Evolutionary conservation across 2,797 vertebrate species (phyloP).

Genomic region (Myiotriccus ornatus): DNA sequence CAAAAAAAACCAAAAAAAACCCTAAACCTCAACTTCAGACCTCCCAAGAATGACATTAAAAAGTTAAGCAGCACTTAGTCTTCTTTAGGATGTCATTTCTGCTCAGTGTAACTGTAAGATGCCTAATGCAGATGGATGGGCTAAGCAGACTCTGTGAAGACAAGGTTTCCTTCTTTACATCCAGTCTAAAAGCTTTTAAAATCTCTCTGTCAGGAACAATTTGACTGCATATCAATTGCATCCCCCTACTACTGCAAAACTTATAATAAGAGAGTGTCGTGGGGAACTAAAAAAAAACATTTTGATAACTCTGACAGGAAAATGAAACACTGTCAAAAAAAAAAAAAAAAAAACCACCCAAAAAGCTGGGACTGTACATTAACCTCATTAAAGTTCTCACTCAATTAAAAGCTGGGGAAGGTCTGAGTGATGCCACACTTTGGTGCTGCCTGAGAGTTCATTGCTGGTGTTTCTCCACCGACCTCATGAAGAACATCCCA

Average conservation of each 20-base stretch:
- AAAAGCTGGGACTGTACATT: not conserved
- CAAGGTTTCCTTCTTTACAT: constrained; percentile 72
- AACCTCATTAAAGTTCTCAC: constrained; percentile 2
- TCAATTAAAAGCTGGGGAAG: not conserved
- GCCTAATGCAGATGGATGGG: constrained; percentile 77
- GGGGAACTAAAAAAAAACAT: not conserved
- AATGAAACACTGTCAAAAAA: not conserved
- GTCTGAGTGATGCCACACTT: not conserved
- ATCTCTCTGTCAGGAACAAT: constrained; percentile 76
- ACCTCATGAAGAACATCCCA: not conserved
- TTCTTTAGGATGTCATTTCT: constrained; percentile 77
- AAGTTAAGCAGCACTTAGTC: constrained; percentile 77
- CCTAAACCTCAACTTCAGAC: constrained; percentile 12
- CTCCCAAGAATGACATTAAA: constrained; percentile 72
- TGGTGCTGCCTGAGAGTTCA: not conserved
- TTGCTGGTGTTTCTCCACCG: not conserved
- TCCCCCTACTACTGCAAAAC: constrained; percentile 39
- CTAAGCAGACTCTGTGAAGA: constrained; percentile 68
- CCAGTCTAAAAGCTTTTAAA: constrained; percentile 77
- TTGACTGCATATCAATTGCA: constrained; percentile 74
- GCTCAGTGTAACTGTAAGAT: constrained; percentile 68
- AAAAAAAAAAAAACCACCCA: too few species aligned
- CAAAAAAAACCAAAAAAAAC: not conserved
- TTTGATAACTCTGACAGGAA: constrained; percentile 8
- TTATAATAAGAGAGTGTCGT: constrained; percentile 37